Evolutionary conservation across 1,140 invertebrate genomes (phyloP), one percentile per base, ranked within the genome.

Genomic region (Arctopsyche grandis): DNA sequence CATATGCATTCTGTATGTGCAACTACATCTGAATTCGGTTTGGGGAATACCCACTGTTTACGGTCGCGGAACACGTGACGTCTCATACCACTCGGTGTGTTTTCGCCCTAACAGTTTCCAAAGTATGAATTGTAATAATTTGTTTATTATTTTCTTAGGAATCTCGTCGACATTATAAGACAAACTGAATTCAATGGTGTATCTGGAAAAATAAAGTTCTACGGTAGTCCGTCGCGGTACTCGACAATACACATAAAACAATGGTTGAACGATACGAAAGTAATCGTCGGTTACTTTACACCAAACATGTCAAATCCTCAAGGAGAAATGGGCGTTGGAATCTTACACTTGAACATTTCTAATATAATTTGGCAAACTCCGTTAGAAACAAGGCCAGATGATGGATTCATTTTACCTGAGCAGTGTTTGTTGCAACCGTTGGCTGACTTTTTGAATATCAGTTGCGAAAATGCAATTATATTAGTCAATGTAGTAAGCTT

Each of bases 121-220:
- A n/a, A n/a, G n/a, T n/a, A n/a, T n/a, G n/a, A n/a, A n/a, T n/a
- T n/a, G n/a, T n/a, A n/a, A n/a, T n/a, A n/a, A n/a, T n/a, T n/a
- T n/a, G n/a, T n/a, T n/a, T n/a, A n/a, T n/a, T n/a, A n/a, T 60
- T 21, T 60, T 60, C 4, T 21, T 66, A 90, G 89, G 60, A 85
- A 88, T 79, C 85, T 92, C 19, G 89, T 90, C 0, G 84, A 90
- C 21, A 84, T 91, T 4, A 89, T 93, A 43, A 84, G 88, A 56
- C 84, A 88, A 71, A 93, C 92, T 0, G 90, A 94, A 83, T 96
- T 96, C 83, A 84, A 91, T 26, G 95, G 95, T 1, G 93, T 96
- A 0, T 95, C 94, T 0, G 95, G 95, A 0, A 86, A 89, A 44
- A 92, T 96, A 3, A 90, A 90, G 78, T 96, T 96, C 85, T 83